These are phyloP conservation scores for Crocallis elinguaria DNA, from an alignment of 2,888 invertebrate genomes.

Conservation along the genomic window DNA sequence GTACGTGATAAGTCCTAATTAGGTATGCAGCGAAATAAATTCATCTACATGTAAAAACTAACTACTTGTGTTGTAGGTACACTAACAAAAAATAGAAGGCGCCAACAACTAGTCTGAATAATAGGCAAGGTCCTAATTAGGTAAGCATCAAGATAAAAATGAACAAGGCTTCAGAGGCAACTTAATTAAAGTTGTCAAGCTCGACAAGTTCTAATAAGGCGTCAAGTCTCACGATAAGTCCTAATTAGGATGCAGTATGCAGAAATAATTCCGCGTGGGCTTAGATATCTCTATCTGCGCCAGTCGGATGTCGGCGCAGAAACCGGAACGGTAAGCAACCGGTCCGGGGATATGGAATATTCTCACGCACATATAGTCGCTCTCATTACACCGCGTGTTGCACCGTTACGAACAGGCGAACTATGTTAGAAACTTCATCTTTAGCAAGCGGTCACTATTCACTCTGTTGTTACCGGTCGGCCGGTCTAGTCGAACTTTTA, in stretches of 20 bases:
- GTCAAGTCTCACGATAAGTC: slow-evolving; percentile 9
- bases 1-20: slow-evolving; percentile 16
- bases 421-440: slow-evolving; percentile 1
- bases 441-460: too few relatives aligned
- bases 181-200: too few relatives aligned
- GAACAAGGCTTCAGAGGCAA: too few relatives aligned
- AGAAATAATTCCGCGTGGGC: slow-evolving; percentile 16
- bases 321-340: slow-evolving; percentile 57
- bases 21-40: slow-evolving; percentile 16
- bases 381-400: slow-evolving; percentile 32
- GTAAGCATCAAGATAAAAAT: too few relatives aligned
- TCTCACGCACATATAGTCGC: slow-evolving; percentile 55
- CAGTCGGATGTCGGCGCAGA: slow-evolving; percentile 35
- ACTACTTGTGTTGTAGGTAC: too few relatives aligned
- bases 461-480: too few relatives aligned
- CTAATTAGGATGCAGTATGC: slow-evolving; percentile 50
- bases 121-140: too few relatives aligned
- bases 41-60: too few relatives aligned
- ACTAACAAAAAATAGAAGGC: too few relatives aligned
- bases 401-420: slow-evolving; percentile 35
- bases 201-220: not conserved
- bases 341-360: slow-evolving; percentile 52
- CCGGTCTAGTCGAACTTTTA: too few relatives aligned
- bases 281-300: slow-evolving; percentile 9
- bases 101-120: too few relatives aligned